Conservation (phyloP, 2,888 invertebrate species). For the Lacanobia oleracea region DNA sequence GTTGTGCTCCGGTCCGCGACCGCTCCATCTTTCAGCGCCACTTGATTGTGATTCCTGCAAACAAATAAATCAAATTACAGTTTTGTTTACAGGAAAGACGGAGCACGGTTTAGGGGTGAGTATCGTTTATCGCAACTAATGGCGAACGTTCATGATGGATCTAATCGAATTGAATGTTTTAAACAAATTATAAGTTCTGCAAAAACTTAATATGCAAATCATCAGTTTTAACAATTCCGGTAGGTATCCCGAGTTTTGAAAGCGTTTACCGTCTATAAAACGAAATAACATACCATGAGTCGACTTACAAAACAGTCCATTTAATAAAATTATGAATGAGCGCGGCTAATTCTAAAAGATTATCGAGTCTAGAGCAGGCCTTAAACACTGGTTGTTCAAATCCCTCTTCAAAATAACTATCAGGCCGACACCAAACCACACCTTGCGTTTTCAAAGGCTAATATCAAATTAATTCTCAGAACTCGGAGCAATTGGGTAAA, state of each 20-base stretch:
- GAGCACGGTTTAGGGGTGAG: neutral
- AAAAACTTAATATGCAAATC: slow-evolving; percentile 53
- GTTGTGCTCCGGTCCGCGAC: slow-evolving; percentile 97
- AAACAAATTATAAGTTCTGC: slow-evolving; percentile 34
- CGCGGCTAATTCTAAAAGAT: slow-evolving; percentile 81
- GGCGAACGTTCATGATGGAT: neutral
- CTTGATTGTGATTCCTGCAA: slow-evolving; percentile 95
- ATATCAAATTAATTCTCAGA: slow-evolving; percentile 90
- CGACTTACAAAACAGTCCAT: slow-evolving; percentile 67
- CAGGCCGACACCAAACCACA: slow-evolving; percentile 86
- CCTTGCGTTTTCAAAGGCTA: slow-evolving; percentile 90
- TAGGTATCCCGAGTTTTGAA: slow-evolving; percentile 48
- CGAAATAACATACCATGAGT: slow-evolving; percentile 70
- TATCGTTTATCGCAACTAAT: slow-evolving; percentile 1
- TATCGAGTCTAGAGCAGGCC: slow-evolving; percentile 82
- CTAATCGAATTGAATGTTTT: neutral
- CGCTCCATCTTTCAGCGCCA: slow-evolving; percentile 96
- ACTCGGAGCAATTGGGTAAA: slow-evolving; percentile 90
- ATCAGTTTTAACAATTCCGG: slow-evolving; percentile 39
- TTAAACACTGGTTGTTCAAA: slow-evolving; percentile 87
- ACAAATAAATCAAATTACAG: slow-evolving; percentile 74
- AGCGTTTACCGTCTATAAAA: slow-evolving; percentile 64
- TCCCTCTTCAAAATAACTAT: slow-evolving; percentile 87
- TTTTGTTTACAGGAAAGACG: neutral
- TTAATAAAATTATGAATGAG: slow-evolving; percentile 80